phyloP scores from a whole-genome alignment of 2,888 invertebrate species.

The Anthrax anthrax region DNA sequence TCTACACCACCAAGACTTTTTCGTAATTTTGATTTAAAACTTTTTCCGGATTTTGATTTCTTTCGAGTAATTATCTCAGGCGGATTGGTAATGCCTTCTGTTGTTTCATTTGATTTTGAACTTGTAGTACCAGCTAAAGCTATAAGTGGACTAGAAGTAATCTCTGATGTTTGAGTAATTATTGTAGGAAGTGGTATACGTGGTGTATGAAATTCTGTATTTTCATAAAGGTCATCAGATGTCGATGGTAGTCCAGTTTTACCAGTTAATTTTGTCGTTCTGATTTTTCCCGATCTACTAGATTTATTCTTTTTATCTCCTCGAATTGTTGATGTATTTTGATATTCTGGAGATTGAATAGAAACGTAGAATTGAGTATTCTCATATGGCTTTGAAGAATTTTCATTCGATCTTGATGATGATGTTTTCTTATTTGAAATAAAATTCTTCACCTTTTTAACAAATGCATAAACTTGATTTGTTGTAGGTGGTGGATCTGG shows the following conservation, averaged over 20 bases:
- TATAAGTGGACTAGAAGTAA: slow-evolving; percentile 3
- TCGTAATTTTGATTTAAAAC: slow-evolving; percentile 48
- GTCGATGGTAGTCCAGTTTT: slow-evolving; percentile 1
- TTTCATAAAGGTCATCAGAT: slow-evolving; percentile 21
- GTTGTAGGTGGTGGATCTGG: slow-evolving; percentile 44
- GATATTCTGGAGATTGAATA: slow-evolving; percentile 6
- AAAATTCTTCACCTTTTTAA: slow-evolving; percentile 51
- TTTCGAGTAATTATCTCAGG: slow-evolving; percentile 21
- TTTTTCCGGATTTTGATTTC: slow-evolving; percentile 37
- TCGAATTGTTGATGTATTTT: slow-evolving; percentile 1
- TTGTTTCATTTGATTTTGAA: neutral
- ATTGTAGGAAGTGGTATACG: slow-evolving; percentile 11
- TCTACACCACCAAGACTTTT: slow-evolving; percentile 39
- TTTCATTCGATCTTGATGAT: slow-evolving; percentile 5
- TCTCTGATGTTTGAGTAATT: neutral
- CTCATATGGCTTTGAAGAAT: slow-evolving; percentile 25
- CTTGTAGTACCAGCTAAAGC: neutral
- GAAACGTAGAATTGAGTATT: slow-evolving; percentile 24
- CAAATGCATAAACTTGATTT: slow-evolving; percentile 49
- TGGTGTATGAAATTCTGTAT: slow-evolving; percentile 20
- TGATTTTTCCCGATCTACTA: slow-evolving; percentile 6
- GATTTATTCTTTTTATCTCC: slow-evolving; percentile 10
- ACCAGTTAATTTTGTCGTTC: neutral
- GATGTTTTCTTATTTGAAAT: slow-evolving; percentile 33
- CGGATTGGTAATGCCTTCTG: neutral